Percentiles rank a stretch among this genome's conserved stretches.
Conservation (phyloP, 2,113 vertebrate genomes). For the Anseranas semipalmata region DNA sequence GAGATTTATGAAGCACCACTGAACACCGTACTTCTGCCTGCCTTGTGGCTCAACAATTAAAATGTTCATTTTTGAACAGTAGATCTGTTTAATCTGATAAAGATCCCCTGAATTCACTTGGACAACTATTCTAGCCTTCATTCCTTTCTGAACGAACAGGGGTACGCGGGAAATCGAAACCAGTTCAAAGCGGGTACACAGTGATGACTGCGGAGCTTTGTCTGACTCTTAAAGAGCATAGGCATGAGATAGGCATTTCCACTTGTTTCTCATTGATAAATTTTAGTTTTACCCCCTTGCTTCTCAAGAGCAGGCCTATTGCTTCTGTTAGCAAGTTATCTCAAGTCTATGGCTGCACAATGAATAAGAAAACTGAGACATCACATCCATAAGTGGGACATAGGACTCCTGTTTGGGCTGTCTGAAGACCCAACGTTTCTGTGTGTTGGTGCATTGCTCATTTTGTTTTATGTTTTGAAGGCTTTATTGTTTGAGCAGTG, state of each 20-base stretch:
- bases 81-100: slow-evolving; percentile 15
- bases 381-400: neutral
- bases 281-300: neutral
- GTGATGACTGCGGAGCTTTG: neutral
- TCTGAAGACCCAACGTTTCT: neutral
- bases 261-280: neutral
- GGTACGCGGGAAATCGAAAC: neutral
- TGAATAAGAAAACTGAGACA: neutral
- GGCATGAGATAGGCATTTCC: neutral
- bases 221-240: neutral
- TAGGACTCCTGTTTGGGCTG: neutral
- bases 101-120: neutral
- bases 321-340: neutral
- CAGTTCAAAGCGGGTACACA: neutral
- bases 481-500: neutral
- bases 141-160: neutral
- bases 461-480: neutral
- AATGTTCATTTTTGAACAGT: neutral
- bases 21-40: neutral
- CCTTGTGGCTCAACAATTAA: neutral
- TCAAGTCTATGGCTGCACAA: neutral
- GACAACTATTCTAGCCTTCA: neutral
- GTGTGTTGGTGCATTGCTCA: neutral
- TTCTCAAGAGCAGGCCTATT: neutral
- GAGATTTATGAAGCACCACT: slow-evolving; percentile 32